phyloP scores from a whole-genome alignment of 92 coral and sea anemone species.

The Phenganax subtilis region DNA sequence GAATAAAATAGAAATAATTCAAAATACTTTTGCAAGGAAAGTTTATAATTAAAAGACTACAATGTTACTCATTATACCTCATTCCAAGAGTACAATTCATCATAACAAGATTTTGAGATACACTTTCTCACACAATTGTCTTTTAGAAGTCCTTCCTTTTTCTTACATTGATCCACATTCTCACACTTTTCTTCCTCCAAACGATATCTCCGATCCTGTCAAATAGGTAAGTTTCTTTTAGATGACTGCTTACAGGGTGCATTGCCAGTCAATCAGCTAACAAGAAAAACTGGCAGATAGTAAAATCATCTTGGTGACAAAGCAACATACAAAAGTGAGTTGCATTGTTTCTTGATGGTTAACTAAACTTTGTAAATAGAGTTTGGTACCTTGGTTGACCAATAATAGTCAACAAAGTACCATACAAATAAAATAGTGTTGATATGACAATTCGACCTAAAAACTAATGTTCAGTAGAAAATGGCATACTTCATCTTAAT shows the following conservation, averaged over 20 bases:
- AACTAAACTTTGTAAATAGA: too few species aligned
- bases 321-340: too few species aligned
- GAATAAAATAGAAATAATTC: not conserved
- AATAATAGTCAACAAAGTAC: too few species aligned
- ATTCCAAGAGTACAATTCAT: slow-evolving; percentile 77
- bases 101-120: slow-evolving; percentile 65
- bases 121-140: slow-evolving; percentile 58
- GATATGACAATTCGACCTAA: too few species aligned
- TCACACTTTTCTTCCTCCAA: slow-evolving; percentile 27
- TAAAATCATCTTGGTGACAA: too few species aligned
- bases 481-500: too few species aligned
- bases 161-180: slow-evolving; percentile 13
- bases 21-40: not conserved
- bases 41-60: not conserved
- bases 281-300: too few species aligned
- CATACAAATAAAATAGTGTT: too few species aligned
- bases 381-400: too few species aligned
- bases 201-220: slow-evolving; percentile 29
- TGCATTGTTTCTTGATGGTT: too few species aligned
- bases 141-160: slow-evolving; percentile 21
- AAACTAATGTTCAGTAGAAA: too few species aligned
- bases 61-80: slow-evolving; percentile 47
- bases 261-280: too few species aligned
- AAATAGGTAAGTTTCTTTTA: not conserved
- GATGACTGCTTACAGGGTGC: not conserved